phyloP scores from a whole-genome alignment of 1,140 invertebrate species.

The Atta texana region DNA sequence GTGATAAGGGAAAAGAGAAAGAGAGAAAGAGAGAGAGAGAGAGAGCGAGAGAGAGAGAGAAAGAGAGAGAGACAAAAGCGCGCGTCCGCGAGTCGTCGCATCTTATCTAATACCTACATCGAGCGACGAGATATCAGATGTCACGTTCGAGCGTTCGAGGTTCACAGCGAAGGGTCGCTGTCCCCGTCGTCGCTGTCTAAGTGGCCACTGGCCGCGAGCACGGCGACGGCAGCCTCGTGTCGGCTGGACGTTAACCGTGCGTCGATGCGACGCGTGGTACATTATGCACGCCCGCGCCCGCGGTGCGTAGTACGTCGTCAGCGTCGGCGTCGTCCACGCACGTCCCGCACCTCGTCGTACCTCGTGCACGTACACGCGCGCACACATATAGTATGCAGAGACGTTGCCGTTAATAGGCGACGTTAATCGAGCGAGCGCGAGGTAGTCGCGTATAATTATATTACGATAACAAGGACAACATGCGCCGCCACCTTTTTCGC shows the following conservation, averaged over 20 bases:
- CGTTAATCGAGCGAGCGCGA: constrained; percentile 32
- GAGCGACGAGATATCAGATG: constrained; percentile 35
- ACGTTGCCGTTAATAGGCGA: constrained; percentile 39
- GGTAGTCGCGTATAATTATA: not conserved
- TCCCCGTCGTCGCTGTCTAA: constrained; percentile 47
- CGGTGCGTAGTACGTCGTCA: constrained; percentile 27
- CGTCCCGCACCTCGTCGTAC: not conserved
- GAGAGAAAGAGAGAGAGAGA: no score
- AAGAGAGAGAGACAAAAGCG: not conserved
- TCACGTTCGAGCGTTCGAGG: constrained; percentile 36
- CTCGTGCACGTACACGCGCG: constrained; percentile 5
- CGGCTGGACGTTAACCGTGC: constrained; percentile 29
- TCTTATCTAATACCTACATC: constrained; percentile 57
- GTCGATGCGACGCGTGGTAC: constrained; percentile 27
- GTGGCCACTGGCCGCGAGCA: constrained; percentile 3
- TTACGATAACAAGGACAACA: constrained; percentile 39
- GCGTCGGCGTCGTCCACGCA: not conserved
- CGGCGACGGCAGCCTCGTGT: constrained; percentile 13
- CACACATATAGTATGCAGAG: not conserved
- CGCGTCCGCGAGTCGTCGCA: not conserved
- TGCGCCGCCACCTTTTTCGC: constrained; percentile 77
- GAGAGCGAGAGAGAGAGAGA: not conserved
- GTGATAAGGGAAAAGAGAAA: not conserved
- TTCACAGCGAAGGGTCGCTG: constrained; percentile 46
- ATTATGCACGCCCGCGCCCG: constrained; percentile 4